Evolutionary conservation across 2,113 vertebrate genomes (phyloP).

Genomic region (Xiphias gladius): DNA sequence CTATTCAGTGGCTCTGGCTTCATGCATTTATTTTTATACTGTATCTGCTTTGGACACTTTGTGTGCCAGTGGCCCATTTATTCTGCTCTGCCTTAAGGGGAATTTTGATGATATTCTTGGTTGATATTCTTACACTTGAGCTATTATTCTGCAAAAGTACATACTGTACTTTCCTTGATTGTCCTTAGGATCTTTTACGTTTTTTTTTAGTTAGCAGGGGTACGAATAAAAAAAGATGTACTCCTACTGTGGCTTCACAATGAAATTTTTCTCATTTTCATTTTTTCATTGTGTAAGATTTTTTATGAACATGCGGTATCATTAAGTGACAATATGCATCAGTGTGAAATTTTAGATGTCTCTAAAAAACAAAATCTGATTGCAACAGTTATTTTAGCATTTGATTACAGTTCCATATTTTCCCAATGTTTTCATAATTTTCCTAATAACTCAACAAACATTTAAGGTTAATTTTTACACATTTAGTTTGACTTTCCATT

Average conservation of each 20-base stretch:
- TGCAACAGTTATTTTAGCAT: too few species aligned
- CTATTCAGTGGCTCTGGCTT: conserved; percentile 48
- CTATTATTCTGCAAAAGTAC: conserved; percentile 74
- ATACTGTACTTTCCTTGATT: conserved; percentile 72
- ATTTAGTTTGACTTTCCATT: too few species aligned
- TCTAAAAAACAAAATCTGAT: not conserved
- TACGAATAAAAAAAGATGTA: conserved; percentile 2
- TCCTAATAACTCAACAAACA: too few species aligned
- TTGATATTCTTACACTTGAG: conserved; percentile 66
- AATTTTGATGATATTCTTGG: conserved; percentile 71
- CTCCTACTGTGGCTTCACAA: not conserved
- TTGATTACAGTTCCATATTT: too few species aligned
- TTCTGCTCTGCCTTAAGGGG: conserved; percentile 66
- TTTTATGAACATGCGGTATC: not conserved
- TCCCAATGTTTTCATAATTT: too few species aligned
- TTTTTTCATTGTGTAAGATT: not conserved
- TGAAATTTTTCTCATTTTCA: not conserved
- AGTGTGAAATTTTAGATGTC: not conserved
- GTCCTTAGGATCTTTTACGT: conserved; percentile 36
- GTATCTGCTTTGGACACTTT: conserved; percentile 70
- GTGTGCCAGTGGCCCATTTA: conserved; percentile 80
- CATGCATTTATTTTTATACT: conserved; percentile 74
- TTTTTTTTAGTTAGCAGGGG: conserved; percentile 21
- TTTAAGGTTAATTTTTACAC: too few species aligned
- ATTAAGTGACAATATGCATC: not conserved